Conservation (phyloP, 2,888 invertebrate species). For the Rhaphigaster nebulosa region DNA sequence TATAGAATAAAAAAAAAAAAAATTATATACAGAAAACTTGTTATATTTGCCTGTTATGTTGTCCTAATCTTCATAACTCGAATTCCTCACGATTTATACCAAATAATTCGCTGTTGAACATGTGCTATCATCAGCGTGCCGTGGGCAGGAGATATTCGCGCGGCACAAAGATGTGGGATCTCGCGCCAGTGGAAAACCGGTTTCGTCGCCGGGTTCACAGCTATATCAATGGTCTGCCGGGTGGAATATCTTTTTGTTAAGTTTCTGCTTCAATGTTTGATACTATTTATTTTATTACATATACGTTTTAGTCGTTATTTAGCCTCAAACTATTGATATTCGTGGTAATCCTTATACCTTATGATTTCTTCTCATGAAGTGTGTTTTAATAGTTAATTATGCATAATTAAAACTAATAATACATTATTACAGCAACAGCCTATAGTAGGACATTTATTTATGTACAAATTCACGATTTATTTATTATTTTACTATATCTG, state of each 20-base stretch:
- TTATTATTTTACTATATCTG: too few species aligned
- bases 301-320: background rate
- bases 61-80: background rate
- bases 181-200: background rate
- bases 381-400: too few species aligned
- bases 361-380: too few species aligned
- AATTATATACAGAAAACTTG: too few species aligned
- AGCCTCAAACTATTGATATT: too few species aligned
- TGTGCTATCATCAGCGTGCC: background rate
- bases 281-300: background rate
- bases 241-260: background rate
- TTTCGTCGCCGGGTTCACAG: background rate
- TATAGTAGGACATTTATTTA: too few species aligned
- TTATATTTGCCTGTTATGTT: background rate
- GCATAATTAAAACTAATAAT: too few species aligned
- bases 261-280: background rate
- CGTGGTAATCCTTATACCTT: too few species aligned
- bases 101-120: background rate
- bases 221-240: background rate
- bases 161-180: constrained; percentile 7
- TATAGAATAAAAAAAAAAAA: too few species aligned
- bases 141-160: constrained; percentile 1
- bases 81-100: background rate
- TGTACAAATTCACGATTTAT: too few species aligned
- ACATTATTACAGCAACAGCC: too few species aligned